Evolutionary conservation across 2,888 invertebrate genomes (phyloP), one percentile per base, ranked within the genome.

Genomic region (Glomeris marginata): DNA sequence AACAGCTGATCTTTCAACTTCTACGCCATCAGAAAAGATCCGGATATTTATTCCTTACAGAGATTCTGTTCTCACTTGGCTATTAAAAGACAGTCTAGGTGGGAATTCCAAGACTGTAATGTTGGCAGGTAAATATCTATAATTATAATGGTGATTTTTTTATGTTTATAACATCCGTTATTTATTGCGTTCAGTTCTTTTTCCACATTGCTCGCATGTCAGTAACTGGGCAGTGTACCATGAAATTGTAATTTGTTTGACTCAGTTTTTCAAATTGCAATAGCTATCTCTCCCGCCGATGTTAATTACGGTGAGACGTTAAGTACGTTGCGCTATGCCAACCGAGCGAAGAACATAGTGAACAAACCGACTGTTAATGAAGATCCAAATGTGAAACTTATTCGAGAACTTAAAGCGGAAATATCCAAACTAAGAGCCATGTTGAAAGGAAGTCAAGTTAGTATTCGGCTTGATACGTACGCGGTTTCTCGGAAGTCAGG

Each of bases 41-140:
- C 50, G 15, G 15, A 66, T 78, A 56, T 86, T 85, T 69, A 85
- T 88, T 58, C 87, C 87, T 2, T 88, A 88, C 68, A 73, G 88
- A 6, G 85, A 88, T 69, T 87, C 87, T 0, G 84, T 85, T 45
- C 74, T 88, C 13, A 88, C 88, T 2, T 87, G 87, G 86, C 69
- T 88, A 49, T 72, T 88, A 6, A 87, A 86, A 65, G 88, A 88
- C 62, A 85, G 85, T 54, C 71, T 88, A 45, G 88, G 88, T 1
- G 87, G 88, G 1, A 88, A 88, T 69, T 84, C 86, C 11, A 87
- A 87, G 66, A 88, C 88, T 0, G 85, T 87, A 55, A 88, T 88
- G 87, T 84, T 88, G 54, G 87, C 87, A 22, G 84, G 66, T 66
- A 52, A 56, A 58, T 52, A 13, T 20, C 11, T n/a, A 46, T 42